Evolutionary conservation across 2,113 vertebrate species (phyloP), one percentile per base, ranked within the genome.

Genomic region (Pleuronectes platessa): DNA sequence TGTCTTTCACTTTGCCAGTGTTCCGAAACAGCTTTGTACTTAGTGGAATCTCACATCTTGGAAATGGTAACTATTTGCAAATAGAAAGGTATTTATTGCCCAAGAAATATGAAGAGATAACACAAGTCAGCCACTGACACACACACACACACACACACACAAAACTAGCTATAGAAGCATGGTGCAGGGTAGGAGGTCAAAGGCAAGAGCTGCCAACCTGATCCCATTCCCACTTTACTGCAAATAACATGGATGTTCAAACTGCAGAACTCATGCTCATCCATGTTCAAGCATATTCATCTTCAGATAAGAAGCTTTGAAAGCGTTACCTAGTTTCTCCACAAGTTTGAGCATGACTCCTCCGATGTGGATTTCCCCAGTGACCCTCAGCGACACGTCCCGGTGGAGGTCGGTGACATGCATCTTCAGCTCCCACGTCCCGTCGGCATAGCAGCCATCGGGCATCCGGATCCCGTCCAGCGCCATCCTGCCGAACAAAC

Each of bases 341-440:
- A 99, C 98, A 45, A 99, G 93, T 83, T 98, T 98, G 60, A 99
- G 96, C 98, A 99, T 99, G 90, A 99, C 97, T n/a, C 98, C 98
- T 12, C 98, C 98, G 26, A 99, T 98, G 87, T 98, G 97, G 85
- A 99, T 96, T 84, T 99, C 97, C 20, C 98, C 97, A 1, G 98
- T 99, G 85, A 99, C 97, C 89, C 97, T 88, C 68, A 99, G 94
- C 47, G 96, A 97, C 83, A 99, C 97, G 76, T 99, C 97, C 88
- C 96, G 95, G 90, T 95, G 95, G 86, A 99, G 95, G 90, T 99
- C 98, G 2, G 97, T 99, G 89, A 99, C 96, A 75, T 97, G 96
- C 92, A 99, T 97, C 87, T 96, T 97, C 90, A 99, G 88, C 86
- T 99, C 97, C 98, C 98, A 99, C 1, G 98, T 99, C 89, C 98